Conservation (phyloP, 2,888 invertebrate genomes). For the Cabera pusaria region DNA sequence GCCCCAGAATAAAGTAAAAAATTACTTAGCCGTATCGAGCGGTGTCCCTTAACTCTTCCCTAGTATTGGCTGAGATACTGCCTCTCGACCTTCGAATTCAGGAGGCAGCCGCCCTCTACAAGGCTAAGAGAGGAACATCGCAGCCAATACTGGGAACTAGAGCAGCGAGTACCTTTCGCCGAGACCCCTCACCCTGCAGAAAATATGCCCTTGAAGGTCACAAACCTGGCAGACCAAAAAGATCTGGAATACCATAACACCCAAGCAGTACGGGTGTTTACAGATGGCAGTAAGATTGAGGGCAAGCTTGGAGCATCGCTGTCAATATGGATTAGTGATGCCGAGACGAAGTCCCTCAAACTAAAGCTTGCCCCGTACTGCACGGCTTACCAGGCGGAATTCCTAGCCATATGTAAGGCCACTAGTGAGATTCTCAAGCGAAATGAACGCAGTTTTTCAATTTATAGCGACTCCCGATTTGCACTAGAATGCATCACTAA, state of each 20-base stretch:
- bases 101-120: slow-evolving; percentile 20
- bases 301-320: not conserved
- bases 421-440: not conserved
- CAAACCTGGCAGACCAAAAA: not conserved
- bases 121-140: not conserved
- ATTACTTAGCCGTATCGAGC: not conserved
- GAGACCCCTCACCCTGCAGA: not conserved
- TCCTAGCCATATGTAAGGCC: no score
- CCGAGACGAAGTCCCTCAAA: not conserved
- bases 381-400: no score
- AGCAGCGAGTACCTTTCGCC: not conserved
- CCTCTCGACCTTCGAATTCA: slow-evolving; percentile 28
- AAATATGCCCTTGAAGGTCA: no score
- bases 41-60: not conserved
- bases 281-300: slow-evolving; percentile 1
- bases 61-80: slow-evolving; percentile 25
- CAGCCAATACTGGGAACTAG: not conserved
- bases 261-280: not conserved
- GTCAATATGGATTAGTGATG: not conserved
- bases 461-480: no score
- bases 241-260: not conserved
- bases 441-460: not conserved
- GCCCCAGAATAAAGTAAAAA: not conserved
- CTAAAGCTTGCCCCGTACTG: no score
- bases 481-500: no score